Conservation (phyloP, 1,140 invertebrate species). For the Eufriesea mexicana region DNA sequence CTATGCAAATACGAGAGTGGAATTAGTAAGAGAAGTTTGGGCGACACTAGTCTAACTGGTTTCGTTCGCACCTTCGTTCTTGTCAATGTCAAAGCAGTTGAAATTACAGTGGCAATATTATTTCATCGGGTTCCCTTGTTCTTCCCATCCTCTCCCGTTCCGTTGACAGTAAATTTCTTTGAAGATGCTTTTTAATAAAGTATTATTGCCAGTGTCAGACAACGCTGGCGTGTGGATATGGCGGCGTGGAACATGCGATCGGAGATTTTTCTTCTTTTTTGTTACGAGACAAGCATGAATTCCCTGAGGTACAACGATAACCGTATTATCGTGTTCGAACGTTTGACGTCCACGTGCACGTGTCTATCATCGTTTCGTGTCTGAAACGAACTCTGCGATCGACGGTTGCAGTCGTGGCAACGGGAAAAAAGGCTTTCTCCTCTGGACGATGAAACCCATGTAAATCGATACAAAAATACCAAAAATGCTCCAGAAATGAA, state of each 20-base stretch:
- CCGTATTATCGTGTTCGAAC: slow-evolving; percentile 39
- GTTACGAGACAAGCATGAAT: slow-evolving; percentile 47
- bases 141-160: too few species aligned
- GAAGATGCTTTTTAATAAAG: background rate
- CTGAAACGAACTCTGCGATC: slow-evolving; percentile 37
- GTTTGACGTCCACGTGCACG: slow-evolving; percentile 51
- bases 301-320: slow-evolving; percentile 46
- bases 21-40: too few species aligned
- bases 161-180: background rate
- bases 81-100: background rate
- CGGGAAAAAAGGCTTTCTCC: background rate
- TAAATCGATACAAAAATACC: background rate
- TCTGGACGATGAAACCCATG: background rate
- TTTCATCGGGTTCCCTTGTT: too few species aligned
- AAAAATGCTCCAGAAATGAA: too few species aligned
- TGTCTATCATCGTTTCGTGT: slow-evolving; percentile 48
- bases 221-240: slow-evolving; percentile 15
- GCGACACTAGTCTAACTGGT: too few species aligned
- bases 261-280: slow-evolving; percentile 41
- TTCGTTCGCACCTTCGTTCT: background rate
- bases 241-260: slow-evolving; percentile 29
- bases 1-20: too few species aligned
- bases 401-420: background rate
- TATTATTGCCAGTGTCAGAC: slow-evolving; percentile 15
- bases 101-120: too few species aligned